Base-by-base conservation (phyloP, 2,888 invertebrate genomes). In the Drosophila leonis region DNA sequence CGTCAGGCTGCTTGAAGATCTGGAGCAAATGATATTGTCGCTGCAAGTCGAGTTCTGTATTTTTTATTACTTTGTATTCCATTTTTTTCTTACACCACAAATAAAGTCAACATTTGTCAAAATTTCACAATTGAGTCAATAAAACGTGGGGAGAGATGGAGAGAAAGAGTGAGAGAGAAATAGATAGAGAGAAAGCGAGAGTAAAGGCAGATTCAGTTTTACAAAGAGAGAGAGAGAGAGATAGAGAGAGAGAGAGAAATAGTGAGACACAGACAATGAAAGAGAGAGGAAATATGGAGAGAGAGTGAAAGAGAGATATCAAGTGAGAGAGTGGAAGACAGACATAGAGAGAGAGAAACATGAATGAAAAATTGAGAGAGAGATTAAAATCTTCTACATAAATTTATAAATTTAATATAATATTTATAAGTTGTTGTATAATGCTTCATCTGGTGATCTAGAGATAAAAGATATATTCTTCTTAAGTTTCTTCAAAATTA, bases 1-100 rank as follows among this genome's bases (percentile, higher is more conserved):
- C 60, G 42, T 59, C 49, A 42, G 35, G 20, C 52, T 18, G 71
- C 20, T 48, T 60, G 10, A 20, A 77, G 77, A 77, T 77, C 49
- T 78, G 57, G 79, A 66, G 75, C 79, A 77, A 57, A 44, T 31
- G 77, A 78, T 77, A 77, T 56, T 9, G 65, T 29, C 20, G 54
- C 12, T 27, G 37, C 24, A 33, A 39, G 27, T 55, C 33, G 15
- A 15, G 31, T 20, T 51, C 35, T 39, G 55, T 39, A 31, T 7
- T 31, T 49, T 49, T 48, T 48, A 29, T 29, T 29, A 29, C 48
- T 9, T 29, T 48, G 29, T 27, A 29, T 10, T 29, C 9, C n/a
- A 5, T 46, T 10, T 10, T 31, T 65, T 46, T 52, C n/a, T n/a
- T 51, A 20, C 20, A 15, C n/a, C n/a, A 44, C 27, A 27, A 10